phyloP scores from a whole-genome alignment of 2,888 invertebrate genomes.

The Nephrotoma appendiculata region DNA sequence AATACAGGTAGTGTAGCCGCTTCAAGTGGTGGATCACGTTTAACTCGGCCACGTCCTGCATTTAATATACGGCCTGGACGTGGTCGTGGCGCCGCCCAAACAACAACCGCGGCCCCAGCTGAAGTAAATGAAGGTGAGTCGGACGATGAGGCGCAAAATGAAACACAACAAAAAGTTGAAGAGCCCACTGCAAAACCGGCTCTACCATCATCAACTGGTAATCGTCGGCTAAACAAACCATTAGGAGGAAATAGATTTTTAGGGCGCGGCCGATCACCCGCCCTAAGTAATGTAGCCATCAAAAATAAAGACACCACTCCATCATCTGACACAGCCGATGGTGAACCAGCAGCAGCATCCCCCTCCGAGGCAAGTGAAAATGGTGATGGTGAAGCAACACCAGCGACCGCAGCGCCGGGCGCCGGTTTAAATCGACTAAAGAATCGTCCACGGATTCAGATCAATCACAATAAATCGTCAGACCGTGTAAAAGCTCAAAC shows the following conservation, averaged over 20 bases:
- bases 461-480: constrained; percentile 20
- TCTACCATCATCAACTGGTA: constrained; percentile 11
- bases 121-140: constrained; percentile 6
- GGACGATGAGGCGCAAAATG: constrained; percentile 13
- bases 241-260: constrained; percentile 23
- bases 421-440: constrained; percentile 28
- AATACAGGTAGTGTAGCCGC: neutral
- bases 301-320: neutral
- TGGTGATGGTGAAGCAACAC: constrained; percentile 25
- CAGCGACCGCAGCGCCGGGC: constrained; percentile 14
- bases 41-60: constrained; percentile 19
- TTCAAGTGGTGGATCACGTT: neutral
- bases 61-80: constrained; percentile 24
- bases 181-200: constrained; percentile 16
- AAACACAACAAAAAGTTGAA: constrained; percentile 18
- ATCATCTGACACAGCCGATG: neutral
- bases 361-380: constrained; percentile 17
- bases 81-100: constrained; percentile 20
- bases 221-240: neutral
- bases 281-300: neutral
- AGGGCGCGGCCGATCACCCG: constrained; percentile 20
- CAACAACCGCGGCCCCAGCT: constrained; percentile 20
- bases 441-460: constrained; percentile 28
- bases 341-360: neutral
- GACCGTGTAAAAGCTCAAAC: neutral